Evolutionary conservation across 2,113 vertebrate genomes (phyloP).

Genomic region (Abramis brama): DNA sequence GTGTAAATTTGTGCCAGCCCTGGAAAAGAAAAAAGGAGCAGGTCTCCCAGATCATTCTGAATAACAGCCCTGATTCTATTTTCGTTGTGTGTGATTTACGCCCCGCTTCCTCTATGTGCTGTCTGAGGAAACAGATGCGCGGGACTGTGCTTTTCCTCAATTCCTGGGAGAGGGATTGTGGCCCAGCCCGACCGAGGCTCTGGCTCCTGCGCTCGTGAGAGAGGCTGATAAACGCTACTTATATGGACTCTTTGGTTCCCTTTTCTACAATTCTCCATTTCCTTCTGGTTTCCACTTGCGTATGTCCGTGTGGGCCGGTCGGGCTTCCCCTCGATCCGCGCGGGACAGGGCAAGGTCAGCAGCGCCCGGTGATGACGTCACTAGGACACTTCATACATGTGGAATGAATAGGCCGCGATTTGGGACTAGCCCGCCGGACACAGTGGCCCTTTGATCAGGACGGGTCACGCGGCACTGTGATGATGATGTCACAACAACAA

Average conservation of each 20-base stretch:
- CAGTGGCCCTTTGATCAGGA: slow-evolving; percentile 35
- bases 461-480: slow-evolving; percentile 27
- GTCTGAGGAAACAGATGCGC: slow-evolving; percentile 98
- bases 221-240: slow-evolving; percentile 82
- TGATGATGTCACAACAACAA: slow-evolving; percentile 4
- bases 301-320: slow-evolving; percentile 83
- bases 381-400: background rate
- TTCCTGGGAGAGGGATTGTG: slow-evolving; percentile 87
- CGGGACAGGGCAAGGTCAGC: slow-evolving; percentile 84
- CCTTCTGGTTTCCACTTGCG: slow-evolving; percentile 96
- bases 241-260: slow-evolving; percentile 85
- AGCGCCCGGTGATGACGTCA: slow-evolving; percentile 15
- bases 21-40: background rate
- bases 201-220: slow-evolving; percentile 88
- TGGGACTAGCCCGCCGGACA: background rate
- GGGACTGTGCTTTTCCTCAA: slow-evolving; percentile 87
- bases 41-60: slow-evolving; percentile 66
- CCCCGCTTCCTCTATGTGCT: slow-evolving; percentile 87
- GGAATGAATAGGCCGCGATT: background rate
- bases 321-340: slow-evolving; percentile 75
- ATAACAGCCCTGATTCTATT: slow-evolving; percentile 82
- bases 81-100: slow-evolving; percentile 89
- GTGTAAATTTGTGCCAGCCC: slow-evolving; percentile 14
- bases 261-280: slow-evolving; percentile 86
- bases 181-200: slow-evolving; percentile 80